Base-by-base conservation (phyloP, 2,888 invertebrate genomes). In the Mythimna albipuncta region DNA sequence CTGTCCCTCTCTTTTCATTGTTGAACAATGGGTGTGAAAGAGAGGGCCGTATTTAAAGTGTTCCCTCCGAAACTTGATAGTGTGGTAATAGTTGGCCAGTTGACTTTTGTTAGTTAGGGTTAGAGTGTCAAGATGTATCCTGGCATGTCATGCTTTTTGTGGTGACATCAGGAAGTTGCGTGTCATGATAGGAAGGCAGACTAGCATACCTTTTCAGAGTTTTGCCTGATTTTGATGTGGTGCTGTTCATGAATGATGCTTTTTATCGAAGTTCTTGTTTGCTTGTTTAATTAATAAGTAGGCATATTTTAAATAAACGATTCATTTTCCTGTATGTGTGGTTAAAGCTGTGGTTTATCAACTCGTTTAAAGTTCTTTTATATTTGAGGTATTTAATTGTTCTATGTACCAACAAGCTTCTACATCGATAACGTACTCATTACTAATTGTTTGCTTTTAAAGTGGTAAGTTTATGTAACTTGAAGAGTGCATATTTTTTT, bases 1-100 rank as follows among this genome's bases (percentile, higher is more conserved):
- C 90, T 77, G 82, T 93, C 92, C 83, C 91, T 72, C 85, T 93
- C 90, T 74, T 68, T 63, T 64, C 38, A 61, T 76, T 78, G 74
- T 80, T 47, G 59, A 41, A 85, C 81, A 83, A 83, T 87, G 61
- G 66, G 84, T 73, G 58, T 19, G 83, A 89, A 26, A 75, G 86
- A 79, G 86, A 86, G 58, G 69, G 82, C 47, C 57, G 58, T 73
- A 72, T 73, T 87, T 82, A 66, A 78, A 74, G 77, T 82, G 71
- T 70, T 83, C 86, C 85, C 88, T 83, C 83, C 67, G 81, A 77
- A 86, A 85, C 78, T 54, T 65, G 85, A 86, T 86, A 85, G 82
- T 81, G 74, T 85, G 52, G 64, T 85, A 84, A 85, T 82, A 78
- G 85, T 80, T 64, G 65, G 61, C 69, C 32, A 81, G 81, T 73